Percentiles rank a stretch among this genome's conserved stretches.
phyloP scores from a whole-genome alignment of 1,140 invertebrate species.

The Oedothorax gibbosus region DNA sequence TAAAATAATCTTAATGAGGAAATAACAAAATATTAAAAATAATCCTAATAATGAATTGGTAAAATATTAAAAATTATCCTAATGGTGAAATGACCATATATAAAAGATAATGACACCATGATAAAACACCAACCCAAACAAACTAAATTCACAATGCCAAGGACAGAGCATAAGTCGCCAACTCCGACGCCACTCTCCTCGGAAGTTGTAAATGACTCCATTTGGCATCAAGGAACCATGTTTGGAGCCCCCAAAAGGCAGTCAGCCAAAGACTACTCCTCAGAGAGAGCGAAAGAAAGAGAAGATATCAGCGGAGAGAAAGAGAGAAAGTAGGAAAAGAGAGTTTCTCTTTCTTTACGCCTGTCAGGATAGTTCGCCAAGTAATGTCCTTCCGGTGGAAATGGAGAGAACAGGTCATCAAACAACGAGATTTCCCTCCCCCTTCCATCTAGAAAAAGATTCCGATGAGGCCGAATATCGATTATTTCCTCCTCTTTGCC shows the following conservation, averaged over 20 bases:
- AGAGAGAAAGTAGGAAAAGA: constrained; percentile 3
- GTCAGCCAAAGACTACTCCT: constrained; percentile 57
- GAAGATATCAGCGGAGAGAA: background rate
- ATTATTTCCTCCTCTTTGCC: constrained; percentile 24
- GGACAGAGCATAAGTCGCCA: background rate
- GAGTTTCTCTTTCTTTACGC: constrained; percentile 49
- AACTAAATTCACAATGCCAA: no score
- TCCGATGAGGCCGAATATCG: constrained; percentile 58
- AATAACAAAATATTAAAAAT: no score
- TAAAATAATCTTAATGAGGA: no score
- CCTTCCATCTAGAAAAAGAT: constrained; percentile 57
- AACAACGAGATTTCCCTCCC: constrained; percentile 60
- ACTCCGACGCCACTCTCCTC: constrained; percentile 6
- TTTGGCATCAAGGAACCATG: constrained; percentile 59
- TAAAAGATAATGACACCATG: no score
- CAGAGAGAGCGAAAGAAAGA: constrained; percentile 15
- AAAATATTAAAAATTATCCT: no score
- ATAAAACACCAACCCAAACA: no score
- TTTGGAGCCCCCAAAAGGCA: constrained; percentile 56
- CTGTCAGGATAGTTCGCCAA: constrained; percentile 60
- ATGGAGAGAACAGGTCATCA: constrained; percentile 61
- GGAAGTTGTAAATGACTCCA: constrained; percentile 61
- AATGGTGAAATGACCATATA: no score
- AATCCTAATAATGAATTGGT: no score
- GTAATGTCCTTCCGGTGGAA: constrained; percentile 61